These are phyloP conservation scores for Dreissena rostriformis DNA, from an alignment of 1,140 invertebrate genomes.

Conservation along the genomic window DNA sequence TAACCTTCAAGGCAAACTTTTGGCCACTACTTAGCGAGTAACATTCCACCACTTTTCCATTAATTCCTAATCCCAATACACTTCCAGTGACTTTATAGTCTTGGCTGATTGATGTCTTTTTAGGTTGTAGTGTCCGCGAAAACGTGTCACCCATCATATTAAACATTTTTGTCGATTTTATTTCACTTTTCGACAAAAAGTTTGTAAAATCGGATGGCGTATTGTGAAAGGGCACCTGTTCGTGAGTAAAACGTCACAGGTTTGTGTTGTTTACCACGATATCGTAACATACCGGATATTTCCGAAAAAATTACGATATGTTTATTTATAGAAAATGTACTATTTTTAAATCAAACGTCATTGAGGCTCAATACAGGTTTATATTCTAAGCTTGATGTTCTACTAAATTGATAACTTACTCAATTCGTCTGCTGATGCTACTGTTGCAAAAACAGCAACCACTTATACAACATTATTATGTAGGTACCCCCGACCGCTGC, in stretches of 20 bases:
- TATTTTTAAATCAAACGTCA: no score
- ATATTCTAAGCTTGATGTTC: no score
- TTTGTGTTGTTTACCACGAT: slow-evolving; percentile 33
- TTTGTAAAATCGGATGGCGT: slow-evolving; percentile 11
- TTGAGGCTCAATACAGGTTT: no score
- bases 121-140: slow-evolving; percentile 73
- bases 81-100: slow-evolving; percentile 97
- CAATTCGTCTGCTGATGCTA: no score
- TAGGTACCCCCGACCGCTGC: no score
- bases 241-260: slow-evolving; percentile 48
- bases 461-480: no score
- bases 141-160: slow-evolving; percentile 75
- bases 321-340: no score
- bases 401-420: no score
- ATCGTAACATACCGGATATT: no score
- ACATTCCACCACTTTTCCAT: slow-evolving; percentile 91
- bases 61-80: slow-evolving; percentile 98
- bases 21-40: slow-evolving; percentile 86
- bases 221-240: slow-evolving; percentile 22
- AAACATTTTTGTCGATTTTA: slow-evolving; percentile 29
- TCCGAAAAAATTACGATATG: no score
- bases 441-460: no score
- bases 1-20: slow-evolving; percentile 94
- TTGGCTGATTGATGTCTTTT: slow-evolving; percentile 89
- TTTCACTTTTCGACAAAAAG: slow-evolving; percentile 5